Evolutionary conservation across 2,113 vertebrate genomes (phyloP).

Genomic region (Andinoacara biseriatus): DNA sequence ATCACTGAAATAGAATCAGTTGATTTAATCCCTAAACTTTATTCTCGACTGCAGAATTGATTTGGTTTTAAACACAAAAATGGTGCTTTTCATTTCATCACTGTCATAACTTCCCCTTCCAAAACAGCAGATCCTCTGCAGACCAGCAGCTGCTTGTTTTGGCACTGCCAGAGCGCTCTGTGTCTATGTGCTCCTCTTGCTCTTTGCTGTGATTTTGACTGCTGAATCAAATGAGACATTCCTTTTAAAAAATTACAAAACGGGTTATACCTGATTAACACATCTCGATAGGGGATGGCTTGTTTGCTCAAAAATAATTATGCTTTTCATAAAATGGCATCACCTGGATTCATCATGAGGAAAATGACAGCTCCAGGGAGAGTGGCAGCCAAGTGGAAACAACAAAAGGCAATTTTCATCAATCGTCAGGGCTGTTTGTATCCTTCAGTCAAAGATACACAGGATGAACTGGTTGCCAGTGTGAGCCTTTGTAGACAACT

Average conservation of each 20-base stretch:
- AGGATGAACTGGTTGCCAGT: neutral
- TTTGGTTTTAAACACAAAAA: neutral
- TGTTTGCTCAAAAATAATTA: slow-evolving; percentile 42
- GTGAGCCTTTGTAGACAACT: neutral
- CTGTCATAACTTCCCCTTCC: neutral
- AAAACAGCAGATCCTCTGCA: neutral
- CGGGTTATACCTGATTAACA: slow-evolving; percentile 24
- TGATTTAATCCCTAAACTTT: neutral
- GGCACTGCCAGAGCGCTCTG: neutral
- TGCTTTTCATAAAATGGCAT: slow-evolving; percentile 2
- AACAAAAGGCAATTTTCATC: slow-evolving; percentile 33
- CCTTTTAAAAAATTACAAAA: slow-evolving; percentile 6
- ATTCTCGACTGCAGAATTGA: rapidly evolving
- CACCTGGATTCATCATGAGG: neutral
- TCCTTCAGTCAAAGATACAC: slow-evolving; percentile 6
- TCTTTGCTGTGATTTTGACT: slow-evolving; percentile 1
- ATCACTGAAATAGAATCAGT: neutral
- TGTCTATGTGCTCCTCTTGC: neutral
- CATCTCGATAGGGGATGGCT: neutral
- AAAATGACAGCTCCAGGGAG: slow-evolving; percentile 8
- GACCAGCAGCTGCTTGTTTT: slow-evolving; percentile 28
- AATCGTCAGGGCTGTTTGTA: neutral
- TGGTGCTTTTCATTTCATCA: neutral
- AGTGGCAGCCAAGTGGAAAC: slow-evolving; percentile 25
- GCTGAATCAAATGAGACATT: slow-evolving; percentile 16